Evolutionary conservation across 2,888 invertebrate species (phyloP).

Genomic region (Tetragnatha montana): DNA sequence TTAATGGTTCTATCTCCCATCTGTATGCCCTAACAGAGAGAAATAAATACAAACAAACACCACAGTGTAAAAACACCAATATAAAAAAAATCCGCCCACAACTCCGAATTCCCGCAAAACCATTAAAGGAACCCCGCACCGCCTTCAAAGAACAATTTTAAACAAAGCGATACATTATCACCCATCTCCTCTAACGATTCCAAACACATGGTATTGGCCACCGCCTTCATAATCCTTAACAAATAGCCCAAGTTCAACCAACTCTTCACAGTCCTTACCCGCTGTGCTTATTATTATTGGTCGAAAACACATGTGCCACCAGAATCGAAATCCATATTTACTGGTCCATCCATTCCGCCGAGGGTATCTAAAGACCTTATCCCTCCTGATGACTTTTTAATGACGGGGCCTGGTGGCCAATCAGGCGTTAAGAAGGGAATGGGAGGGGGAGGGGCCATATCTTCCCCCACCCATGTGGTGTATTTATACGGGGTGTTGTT

Average conservation of each 20-base stretch:
- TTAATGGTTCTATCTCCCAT: no score
- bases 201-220: background rate
- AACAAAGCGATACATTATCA: no score
- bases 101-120: no score
- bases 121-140: no score
- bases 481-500: slow-evolving; percentile 1
- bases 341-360: slow-evolving; percentile 6
- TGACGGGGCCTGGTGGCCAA: slow-evolving; percentile 36
- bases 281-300: background rate
- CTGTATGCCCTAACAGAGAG: no score
- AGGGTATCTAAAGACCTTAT: slow-evolving; percentile 6
- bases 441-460: background rate
- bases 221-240: background rate
- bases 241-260: background rate
- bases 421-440: slow-evolving; percentile 47
- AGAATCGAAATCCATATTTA: slow-evolving; percentile 27
- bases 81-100: no score
- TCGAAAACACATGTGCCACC: background rate
- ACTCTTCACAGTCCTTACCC: background rate
- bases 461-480: background rate
- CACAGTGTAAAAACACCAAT: no score
- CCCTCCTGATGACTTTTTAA: slow-evolving; percentile 56
- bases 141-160: no score
- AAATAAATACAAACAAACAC: no score
- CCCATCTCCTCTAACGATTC: background rate